Evolutionary conservation across 2,113 vertebrate species (phyloP).

Genomic region (Corythoichthys haematopterus): DNA sequence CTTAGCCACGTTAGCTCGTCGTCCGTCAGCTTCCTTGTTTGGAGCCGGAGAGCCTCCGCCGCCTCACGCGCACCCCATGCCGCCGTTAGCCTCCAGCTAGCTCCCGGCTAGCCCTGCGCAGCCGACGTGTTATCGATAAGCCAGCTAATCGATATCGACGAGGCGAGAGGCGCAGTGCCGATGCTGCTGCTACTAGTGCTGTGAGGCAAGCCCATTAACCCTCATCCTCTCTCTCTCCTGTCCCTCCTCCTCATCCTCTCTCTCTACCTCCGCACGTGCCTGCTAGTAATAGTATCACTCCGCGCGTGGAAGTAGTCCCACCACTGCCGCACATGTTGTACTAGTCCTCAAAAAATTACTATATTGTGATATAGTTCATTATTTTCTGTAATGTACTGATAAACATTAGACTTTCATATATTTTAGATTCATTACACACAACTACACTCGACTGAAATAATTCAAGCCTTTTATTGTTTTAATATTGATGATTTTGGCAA

Average conservation of each 20-base stretch:
- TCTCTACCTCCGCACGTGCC: constrained; percentile 10
- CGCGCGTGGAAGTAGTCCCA: too few relatives aligned
- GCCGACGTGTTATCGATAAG: neutral
- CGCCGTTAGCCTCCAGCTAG: constrained; percentile 24
- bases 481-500: too few relatives aligned
- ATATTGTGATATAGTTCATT: too few relatives aligned
- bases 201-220: constrained; percentile 54
- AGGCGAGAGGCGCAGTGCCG: constrained; percentile 40
- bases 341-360: too few relatives aligned
- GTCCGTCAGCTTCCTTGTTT: constrained; percentile 69
- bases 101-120: neutral
- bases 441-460: too few relatives aligned
- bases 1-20: constrained; percentile 35
- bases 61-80: constrained; percentile 25
- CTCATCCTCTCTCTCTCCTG: constrained; percentile 21
- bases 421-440: too few relatives aligned
- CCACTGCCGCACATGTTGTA: too few relatives aligned
- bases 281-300: neutral
- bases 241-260: constrained; percentile 6
- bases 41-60: constrained; percentile 29
- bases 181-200: constrained; percentile 14
- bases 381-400: too few relatives aligned
- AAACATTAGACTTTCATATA: too few relatives aligned
- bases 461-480: too few relatives aligned
- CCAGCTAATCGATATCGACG: constrained; percentile 42